Conservation (phyloP, 2,113 vertebrate species). For the Oceanites oceanicus region DNA sequence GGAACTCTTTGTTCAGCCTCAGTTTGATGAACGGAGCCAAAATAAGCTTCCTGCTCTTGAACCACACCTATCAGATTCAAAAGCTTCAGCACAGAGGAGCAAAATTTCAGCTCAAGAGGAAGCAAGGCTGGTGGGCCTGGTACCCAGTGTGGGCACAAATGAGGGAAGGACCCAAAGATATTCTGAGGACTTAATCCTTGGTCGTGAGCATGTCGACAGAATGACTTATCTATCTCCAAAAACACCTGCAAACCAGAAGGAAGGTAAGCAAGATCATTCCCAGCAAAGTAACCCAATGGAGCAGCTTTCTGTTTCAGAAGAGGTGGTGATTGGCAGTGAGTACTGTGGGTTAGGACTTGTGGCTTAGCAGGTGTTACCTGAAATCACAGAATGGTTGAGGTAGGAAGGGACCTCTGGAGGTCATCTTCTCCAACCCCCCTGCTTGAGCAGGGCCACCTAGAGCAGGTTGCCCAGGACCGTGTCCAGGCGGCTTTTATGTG, state of each 20-base stretch:
- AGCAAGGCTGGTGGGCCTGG: background rate
- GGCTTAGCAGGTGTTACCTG: background rate
- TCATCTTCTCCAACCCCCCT: background rate
- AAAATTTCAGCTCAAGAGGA: background rate
- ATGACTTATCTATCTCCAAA: background rate
- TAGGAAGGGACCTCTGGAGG: background rate
- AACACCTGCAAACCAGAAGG: background rate
- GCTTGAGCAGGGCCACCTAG: background rate
- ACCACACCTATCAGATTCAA: background rate
- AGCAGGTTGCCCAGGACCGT: background rate
- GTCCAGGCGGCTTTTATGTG: fast-evolving
- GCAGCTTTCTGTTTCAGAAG: background rate
- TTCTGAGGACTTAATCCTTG: background rate
- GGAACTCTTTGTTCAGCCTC: constrained; percentile 39
- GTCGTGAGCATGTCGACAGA: background rate
- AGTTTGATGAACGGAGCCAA: background rate
- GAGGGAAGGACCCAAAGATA: background rate
- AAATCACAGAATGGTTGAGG: background rate
- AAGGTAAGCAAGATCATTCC: background rate
- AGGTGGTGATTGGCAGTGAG: constrained; percentile 1
- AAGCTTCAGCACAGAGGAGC: background rate
- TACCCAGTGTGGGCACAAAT: background rate
- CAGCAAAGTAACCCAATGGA: background rate
- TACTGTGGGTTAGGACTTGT: background rate
- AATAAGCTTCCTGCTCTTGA: background rate